Conservation (phyloP, 2,888 invertebrate species). For the Mythimna lalbum region DNA sequence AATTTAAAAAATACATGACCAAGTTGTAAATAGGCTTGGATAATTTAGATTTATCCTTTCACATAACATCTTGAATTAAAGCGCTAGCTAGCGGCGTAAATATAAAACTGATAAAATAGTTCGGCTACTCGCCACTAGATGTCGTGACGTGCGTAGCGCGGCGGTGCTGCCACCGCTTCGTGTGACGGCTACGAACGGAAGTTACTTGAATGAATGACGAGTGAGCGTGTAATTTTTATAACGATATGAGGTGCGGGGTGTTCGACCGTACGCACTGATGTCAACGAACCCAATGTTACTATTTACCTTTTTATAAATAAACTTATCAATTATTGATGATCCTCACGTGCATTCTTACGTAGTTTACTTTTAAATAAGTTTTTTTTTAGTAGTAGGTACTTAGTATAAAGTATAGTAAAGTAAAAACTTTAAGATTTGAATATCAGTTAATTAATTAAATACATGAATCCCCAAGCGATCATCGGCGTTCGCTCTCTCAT, state of each 20-base stretch:
- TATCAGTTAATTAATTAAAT: neutral
- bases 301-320: conserved; percentile 53
- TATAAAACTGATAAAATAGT: conserved; percentile 70
- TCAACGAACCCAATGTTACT: conserved; percentile 83
- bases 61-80: conserved; percentile 2
- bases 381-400: neutral
- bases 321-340: conserved; percentile 29
- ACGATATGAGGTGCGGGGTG: conserved; percentile 76
- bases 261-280: conserved; percentile 80
- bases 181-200: conserved; percentile 69
- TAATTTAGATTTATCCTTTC: neutral
- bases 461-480: too few relatives aligned
- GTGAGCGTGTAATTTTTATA: conserved; percentile 78
- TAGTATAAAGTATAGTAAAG: neutral
- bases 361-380: conserved; percentile 32
- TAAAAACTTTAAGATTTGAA: neutral
- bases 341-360: conserved; percentile 4
- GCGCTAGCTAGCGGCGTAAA: conserved; percentile 62
- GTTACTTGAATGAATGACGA: conserved; percentile 84
- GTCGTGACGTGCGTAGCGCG: conserved; percentile 72
- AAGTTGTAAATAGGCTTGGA: neutral
- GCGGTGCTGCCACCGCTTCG: conserved; percentile 73
- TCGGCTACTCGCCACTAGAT: conserved; percentile 85
- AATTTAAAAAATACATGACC: neutral
- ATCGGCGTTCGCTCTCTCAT: too few relatives aligned